Evolutionary conservation across 1,140 invertebrate genomes (phyloP), one percentile per base, ranked within the genome.

Genomic region (Papilio polytes): DNA sequence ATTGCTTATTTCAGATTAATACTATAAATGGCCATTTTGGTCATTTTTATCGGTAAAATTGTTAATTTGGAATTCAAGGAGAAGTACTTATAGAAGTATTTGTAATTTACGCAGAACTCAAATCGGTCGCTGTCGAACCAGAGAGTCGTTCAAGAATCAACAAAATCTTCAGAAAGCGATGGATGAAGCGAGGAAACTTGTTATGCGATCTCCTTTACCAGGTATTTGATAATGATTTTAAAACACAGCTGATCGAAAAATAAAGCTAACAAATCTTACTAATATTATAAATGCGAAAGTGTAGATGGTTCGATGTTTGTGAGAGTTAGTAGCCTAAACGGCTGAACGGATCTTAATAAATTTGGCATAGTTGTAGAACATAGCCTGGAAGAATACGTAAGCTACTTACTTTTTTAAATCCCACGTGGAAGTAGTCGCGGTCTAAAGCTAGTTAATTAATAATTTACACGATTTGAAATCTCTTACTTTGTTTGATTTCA

Each of bases 141-240:
- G 95, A 1, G 96, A 97, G 77, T 96, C 97, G 0, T 96, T 97
- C 81, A 97, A 96, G 85, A 97, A 96, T 83, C 97, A 97, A 80
- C 96, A 97, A 82, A 97, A 97, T 83, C 90, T 98, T 22, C 97
- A 97, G 86, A 95, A 95, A 78, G 97, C 97, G 7, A 98, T 98
- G 94, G 96, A 97, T n/a, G 97, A 97, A 88, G 97, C 97, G 1
- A 96, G 95, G 74, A 96, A 95, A 88, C 88, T 97, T 18, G 89
- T 96, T 1, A 83, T 95, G 26, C 94, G 94, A 56, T 96, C 94
- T 78, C 96, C 96, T n/a, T 26, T 96, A 53, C 93, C 94, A 79
- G 93, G 94, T 91, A 86, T 73, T 6, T 20, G 8, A 56, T 20
- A 20, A 51, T 51, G 15, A 51, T 51, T 51, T 51, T 15, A 48